Evolutionary conservation across 1,140 invertebrate genomes (phyloP).

Genomic region (Nephila pilipes): DNA sequence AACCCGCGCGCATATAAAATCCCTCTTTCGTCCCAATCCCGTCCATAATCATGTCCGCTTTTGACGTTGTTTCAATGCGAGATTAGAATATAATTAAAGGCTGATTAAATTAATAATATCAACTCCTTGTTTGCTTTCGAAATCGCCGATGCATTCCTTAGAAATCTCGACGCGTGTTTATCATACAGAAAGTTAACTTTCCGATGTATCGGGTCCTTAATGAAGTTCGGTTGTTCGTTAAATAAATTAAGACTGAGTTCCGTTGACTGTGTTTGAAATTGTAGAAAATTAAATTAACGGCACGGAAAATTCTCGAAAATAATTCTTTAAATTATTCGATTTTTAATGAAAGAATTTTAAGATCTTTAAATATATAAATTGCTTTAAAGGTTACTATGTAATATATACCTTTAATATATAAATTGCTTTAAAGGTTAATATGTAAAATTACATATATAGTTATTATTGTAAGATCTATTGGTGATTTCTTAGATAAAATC

Average conservation of each 20-base stretch:
- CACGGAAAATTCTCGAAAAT: no score
- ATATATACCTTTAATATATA: no score
- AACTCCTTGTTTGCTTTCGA: neutral
- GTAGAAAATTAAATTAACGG: neutral
- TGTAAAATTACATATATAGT: no score
- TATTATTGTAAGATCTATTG: no score
- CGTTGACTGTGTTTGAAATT: neutral
- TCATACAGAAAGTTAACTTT: neutral
- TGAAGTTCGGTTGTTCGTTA: neutral
- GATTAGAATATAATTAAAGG: slow-evolving; percentile 32
- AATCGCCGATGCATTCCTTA: neutral
- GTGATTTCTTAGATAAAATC: no score
- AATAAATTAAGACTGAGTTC: neutral
- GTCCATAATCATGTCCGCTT: neutral
- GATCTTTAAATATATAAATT: no score
- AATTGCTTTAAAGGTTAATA: no score
- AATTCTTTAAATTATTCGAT: no score
- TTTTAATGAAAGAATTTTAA: no score
- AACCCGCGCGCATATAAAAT: neutral
- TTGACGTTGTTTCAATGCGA: slow-evolving; percentile 1
- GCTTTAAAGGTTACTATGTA: no score
- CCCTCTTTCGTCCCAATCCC: neutral
- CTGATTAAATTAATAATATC: slow-evolving; percentile 25
- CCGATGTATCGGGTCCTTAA: neutral
- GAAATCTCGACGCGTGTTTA: neutral